Evolutionary conservation across 2,113 vertebrate genomes (phyloP).

Genomic region (Monopterus albus): DNA sequence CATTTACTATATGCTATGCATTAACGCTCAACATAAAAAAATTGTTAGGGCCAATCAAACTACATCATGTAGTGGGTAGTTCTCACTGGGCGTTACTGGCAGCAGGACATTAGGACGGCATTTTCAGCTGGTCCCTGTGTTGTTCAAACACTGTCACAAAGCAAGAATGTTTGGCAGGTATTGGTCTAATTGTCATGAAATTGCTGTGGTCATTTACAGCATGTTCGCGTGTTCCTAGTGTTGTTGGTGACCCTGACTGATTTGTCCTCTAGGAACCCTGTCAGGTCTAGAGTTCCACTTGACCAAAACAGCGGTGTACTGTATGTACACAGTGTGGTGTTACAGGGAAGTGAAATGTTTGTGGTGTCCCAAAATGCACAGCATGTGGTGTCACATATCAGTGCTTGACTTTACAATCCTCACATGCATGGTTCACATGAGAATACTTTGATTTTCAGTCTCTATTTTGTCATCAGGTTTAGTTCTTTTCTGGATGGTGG

Average conservation of each 20-base stretch:
- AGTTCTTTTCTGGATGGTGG: neutral
- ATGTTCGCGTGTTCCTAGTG: neutral
- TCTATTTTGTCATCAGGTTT: slow-evolving; percentile 22
- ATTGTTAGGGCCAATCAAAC: no score
- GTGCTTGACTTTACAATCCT: slow-evolving; percentile 13
- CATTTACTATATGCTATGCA: no score
- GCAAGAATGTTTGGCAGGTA: no score
- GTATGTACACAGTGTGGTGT: no score
- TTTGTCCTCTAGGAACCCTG: neutral
- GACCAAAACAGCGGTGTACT: slow-evolving; percentile 1
- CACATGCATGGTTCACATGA: neutral
- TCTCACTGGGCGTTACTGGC: no score
- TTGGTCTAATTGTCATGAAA: no score
- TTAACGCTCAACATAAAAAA: no score
- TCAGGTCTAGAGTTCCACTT: neutral
- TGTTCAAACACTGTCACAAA: no score
- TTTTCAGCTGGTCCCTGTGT: no score
- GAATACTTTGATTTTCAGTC: slow-evolving; percentile 23
- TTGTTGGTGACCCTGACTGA: neutral
- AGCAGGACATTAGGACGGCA: no score
- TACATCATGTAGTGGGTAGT: no score
- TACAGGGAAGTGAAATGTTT: neutral
- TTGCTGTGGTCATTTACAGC: neutral
- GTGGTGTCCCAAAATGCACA: slow-evolving; percentile 30
- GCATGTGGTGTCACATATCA: slow-evolving; percentile 21